Evolutionary conservation across 1,140 invertebrate genomes (phyloP).

Genomic region (Pygmarrhopalites habei): DNA sequence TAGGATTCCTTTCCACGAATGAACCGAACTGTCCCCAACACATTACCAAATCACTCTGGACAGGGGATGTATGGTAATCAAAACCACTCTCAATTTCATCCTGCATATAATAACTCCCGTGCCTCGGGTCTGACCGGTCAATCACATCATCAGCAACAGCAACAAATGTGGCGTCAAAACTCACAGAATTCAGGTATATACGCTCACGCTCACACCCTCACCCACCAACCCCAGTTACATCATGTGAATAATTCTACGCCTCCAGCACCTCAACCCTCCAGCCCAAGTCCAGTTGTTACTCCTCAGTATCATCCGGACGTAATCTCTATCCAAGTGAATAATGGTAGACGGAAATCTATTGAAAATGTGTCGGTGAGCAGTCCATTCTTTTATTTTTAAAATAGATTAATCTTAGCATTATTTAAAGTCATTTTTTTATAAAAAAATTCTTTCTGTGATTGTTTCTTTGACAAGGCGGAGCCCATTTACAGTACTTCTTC

Average conservation of each 20-base stretch:
- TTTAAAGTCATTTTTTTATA: too few species aligned
- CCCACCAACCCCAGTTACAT: slow-evolving; percentile 38
- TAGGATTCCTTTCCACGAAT: slow-evolving; percentile 12
- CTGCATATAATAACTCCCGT: slow-evolving; percentile 3
- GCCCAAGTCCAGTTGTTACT: slow-evolving; percentile 9
- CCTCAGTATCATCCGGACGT: slow-evolving; percentile 45
- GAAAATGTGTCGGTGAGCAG: slow-evolving; percentile 37
- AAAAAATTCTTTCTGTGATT: too few species aligned
- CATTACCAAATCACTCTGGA: neutral
- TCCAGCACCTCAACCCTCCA: neutral
- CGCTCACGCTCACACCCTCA: slow-evolving; percentile 23
- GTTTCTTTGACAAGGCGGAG: too few species aligned
- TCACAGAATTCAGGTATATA: slow-evolving; percentile 21
- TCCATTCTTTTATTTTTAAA: too few species aligned
- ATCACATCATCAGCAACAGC: slow-evolving; percentile 27
- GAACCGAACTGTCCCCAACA: neutral
- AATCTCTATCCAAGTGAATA: slow-evolving; percentile 46
- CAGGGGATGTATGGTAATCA: neutral
- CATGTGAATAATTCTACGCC: slow-evolving; percentile 11
- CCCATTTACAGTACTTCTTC: slow-evolving; percentile 42
- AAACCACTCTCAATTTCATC: slow-evolving; percentile 1
- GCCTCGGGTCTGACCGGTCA: neutral
- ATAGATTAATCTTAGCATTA: too few species aligned
- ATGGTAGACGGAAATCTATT: slow-evolving; percentile 39
- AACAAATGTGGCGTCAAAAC: slow-evolving; percentile 31